Percentiles rank a stretch among this genome's conserved stretches.
Conservation (phyloP, 1,140 invertebrate species). For the Rhizoglyphus robini region DNA sequence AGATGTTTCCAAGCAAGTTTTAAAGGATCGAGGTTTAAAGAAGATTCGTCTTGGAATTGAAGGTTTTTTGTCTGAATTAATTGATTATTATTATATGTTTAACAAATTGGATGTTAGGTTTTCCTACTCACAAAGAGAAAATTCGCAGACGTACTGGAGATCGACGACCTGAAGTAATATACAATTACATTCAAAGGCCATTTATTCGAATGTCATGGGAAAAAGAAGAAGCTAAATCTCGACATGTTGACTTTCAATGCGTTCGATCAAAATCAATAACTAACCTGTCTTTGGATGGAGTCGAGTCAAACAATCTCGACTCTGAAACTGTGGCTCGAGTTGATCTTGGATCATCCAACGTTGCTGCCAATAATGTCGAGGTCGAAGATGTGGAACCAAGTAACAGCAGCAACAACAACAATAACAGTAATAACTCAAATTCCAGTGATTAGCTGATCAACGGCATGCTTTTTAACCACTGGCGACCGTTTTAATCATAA, state of each 20-base stretch:
- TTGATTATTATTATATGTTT: too few relatives aligned
- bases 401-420: not conserved
- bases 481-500: not conserved
- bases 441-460: too few relatives aligned
- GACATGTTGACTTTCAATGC: conserved; percentile 97
- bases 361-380: not conserved
- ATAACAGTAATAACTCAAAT: not conserved
- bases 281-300: conserved; percentile 50
- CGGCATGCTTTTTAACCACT: too few relatives aligned
- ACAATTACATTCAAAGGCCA: conserved; percentile 98
- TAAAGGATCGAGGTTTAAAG: conserved; percentile 94
- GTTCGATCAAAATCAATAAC: conserved; percentile 88
- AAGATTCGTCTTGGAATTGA: conserved; percentile 98
- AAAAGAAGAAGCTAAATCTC: conserved; percentile 95
- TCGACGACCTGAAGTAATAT: conserved; percentile 64
- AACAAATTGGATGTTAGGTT: too few relatives aligned
- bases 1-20: conserved; percentile 85
- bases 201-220: conserved; percentile 99
- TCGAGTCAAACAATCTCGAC: conserved; percentile 1
- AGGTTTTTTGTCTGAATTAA: too few relatives aligned
- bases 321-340: conserved; percentile 13
- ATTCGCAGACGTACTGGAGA: conserved; percentile 43
- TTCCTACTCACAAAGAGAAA: conserved; percentile 98
- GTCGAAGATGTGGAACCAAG: not conserved
- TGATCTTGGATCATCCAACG: conserved; percentile 15